Evolutionary conservation across 2,888 invertebrate genomes (phyloP).

Genomic region (Brassicogethes aeneus): DNA sequence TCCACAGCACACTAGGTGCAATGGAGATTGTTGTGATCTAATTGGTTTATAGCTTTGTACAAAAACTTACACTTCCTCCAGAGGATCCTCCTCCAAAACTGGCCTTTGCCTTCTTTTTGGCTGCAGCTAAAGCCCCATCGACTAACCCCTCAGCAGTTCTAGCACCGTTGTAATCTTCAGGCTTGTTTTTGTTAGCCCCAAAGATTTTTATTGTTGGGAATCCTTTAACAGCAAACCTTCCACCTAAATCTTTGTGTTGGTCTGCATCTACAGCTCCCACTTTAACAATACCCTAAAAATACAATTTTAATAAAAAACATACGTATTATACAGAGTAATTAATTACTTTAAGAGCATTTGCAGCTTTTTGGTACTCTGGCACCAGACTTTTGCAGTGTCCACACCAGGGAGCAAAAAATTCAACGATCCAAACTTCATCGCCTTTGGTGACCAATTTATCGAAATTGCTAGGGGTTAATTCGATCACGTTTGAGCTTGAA

Average conservation of each 20-base stretch:
- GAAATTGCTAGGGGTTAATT: slow-evolving; percentile 82
- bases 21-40: no score
- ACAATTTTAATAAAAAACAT: slow-evolving; percentile 3
- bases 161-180: slow-evolving; percentile 75
- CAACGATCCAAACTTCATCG: slow-evolving; percentile 89
- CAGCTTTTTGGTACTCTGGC: slow-evolving; percentile 91
- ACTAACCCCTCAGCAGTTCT: slow-evolving; percentile 81
- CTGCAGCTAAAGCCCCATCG: slow-evolving; percentile 74
- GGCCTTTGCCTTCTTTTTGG: slow-evolving; percentile 62
- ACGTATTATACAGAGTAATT: slow-evolving; percentile 1
- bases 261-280: slow-evolving; percentile 93
- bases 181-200: slow-evolving; percentile 70
- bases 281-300: slow-evolving; percentile 72
- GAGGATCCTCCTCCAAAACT: slow-evolving; percentile 21
- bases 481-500: slow-evolving; percentile 67
- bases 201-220: slow-evolving; percentile 97
- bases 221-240: slow-evolving; percentile 75
- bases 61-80: slow-evolving; percentile 20
- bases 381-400: slow-evolving; percentile 84
- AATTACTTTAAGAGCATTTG: slow-evolving; percentile 77
- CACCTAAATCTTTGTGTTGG: slow-evolving; percentile 71
- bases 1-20: no score
- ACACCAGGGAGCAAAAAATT: slow-evolving; percentile 97
- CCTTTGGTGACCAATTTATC: slow-evolving; percentile 72
- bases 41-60: no score